Percentiles rank a stretch among this genome's conserved stretches.
Conservation (phyloP, 2,888 invertebrate species). For the Ditylenchus weischeri region DNA sequence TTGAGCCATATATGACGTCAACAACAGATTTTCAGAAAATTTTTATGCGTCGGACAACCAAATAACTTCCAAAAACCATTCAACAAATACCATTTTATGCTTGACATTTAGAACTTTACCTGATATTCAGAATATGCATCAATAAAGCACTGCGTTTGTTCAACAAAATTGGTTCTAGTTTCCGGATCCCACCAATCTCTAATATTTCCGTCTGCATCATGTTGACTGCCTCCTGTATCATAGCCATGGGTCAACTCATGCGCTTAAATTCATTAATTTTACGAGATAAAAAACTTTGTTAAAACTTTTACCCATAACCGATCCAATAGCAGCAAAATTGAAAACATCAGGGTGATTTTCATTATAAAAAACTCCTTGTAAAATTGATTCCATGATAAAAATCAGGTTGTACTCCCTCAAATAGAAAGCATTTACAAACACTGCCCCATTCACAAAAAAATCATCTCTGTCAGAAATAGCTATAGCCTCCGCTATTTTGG, state of each 20-base stretch:
- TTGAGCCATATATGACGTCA: too few relatives aligned
- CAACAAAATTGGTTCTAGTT: background rate
- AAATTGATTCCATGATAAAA: background rate
- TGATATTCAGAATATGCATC: background rate
- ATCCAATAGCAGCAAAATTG: background rate
- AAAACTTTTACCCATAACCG: background rate
- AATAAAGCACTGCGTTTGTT: background rate
- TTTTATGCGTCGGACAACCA: too few relatives aligned
- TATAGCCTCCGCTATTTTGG: too few relatives aligned
- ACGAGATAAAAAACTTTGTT: too few relatives aligned
- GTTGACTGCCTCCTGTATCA: background rate
- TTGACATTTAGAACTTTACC: background rate
- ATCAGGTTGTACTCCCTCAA: background rate
- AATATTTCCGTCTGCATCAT: background rate
- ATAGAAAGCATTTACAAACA: background rate
- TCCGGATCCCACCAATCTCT: constrained; percentile 4
- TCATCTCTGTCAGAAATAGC: too few relatives aligned
- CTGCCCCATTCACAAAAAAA: too few relatives aligned
- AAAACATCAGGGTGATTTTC: background rate
- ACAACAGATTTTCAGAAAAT: too few relatives aligned
- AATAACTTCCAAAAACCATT: too few relatives aligned
- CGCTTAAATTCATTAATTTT: too few relatives aligned
- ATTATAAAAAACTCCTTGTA: constrained; percentile 4
- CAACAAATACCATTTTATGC: too few relatives aligned
- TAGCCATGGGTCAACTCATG: background rate